Evolutionary conservation across 1,140 invertebrate species (phyloP).

Genomic region (Nixonia krombeini): DNA sequence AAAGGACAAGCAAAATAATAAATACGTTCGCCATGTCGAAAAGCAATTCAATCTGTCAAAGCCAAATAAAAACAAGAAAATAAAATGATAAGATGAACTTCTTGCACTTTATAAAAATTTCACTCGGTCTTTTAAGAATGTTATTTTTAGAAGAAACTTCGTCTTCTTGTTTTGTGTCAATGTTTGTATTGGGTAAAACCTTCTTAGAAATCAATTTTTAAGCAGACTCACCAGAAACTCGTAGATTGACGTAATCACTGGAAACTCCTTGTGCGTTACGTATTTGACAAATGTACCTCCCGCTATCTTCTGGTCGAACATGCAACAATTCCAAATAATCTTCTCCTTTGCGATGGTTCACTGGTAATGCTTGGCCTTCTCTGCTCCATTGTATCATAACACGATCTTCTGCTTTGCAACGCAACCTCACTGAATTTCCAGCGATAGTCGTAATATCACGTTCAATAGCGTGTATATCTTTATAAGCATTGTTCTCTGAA

Average conservation of each 20-base stretch:
- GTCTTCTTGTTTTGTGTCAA: too few species aligned
- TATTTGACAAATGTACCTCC: conserved; percentile 80
- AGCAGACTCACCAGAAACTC: conserved; percentile 21
- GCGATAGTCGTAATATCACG: conserved; percentile 68
- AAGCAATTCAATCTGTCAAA: too few species aligned
- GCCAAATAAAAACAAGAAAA: too few species aligned
- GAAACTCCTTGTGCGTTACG: conserved; percentile 67
- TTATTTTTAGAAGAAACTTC: too few species aligned
- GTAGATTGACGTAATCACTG: conserved; percentile 76
- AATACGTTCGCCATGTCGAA: too few species aligned
- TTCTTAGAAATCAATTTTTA: too few species aligned
- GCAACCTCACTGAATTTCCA: conserved; percentile 75
- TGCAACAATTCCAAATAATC: conserved; percentile 63
- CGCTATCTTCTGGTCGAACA: conserved; percentile 76
- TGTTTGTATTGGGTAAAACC: too few species aligned
- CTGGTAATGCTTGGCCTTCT: conserved; percentile 69
- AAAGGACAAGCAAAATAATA: too few species aligned
- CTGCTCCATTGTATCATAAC: conserved; percentile 73
- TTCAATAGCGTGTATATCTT: conserved; percentile 55
- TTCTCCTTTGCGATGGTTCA: conserved; percentile 57
- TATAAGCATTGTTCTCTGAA: conserved; percentile 59
- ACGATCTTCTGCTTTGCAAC: conserved; percentile 71
- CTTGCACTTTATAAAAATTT: too few species aligned
- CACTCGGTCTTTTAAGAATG: too few species aligned
- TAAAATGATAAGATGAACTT: too few species aligned